Percentiles rank a stretch among this genome's conserved stretches.
phyloP scores from a whole-genome alignment of 2,797 vertebrate species.

The Lycodopsis pacificus region DNA sequence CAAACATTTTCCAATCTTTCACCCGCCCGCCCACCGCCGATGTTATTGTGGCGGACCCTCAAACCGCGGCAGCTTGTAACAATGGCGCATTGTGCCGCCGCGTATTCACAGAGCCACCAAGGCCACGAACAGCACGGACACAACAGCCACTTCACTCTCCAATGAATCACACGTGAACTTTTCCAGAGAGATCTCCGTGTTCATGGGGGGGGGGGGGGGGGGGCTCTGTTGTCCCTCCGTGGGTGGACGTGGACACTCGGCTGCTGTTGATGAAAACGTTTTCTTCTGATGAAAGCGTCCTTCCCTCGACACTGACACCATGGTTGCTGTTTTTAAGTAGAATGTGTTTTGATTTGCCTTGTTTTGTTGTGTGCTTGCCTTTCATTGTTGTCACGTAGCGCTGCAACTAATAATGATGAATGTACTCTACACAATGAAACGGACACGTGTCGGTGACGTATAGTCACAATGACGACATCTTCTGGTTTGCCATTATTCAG shows the following conservation, averaged over 20 bases:
- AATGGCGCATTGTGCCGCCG: constrained; percentile 48
- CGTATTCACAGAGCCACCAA: constrained; percentile 48
- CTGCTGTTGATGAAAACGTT: not conserved
- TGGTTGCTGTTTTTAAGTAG: not conserved
- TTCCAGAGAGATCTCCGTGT: constrained; percentile 35
- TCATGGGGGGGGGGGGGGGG: constrained; percentile 9
- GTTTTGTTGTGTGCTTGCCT: not conserved
- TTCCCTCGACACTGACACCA: not conserved
- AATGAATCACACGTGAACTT: constrained; percentile 61
- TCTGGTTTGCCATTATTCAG: no score
- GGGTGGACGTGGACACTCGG: constrained; percentile 26
- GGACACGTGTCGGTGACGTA: no score
- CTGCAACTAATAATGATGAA: no score
- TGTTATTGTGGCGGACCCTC: constrained; percentile 52
- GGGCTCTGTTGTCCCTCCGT: constrained; percentile 19
- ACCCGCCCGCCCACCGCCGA: constrained; percentile 24
- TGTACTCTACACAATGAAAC: not conserved
- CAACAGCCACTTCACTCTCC: constrained; percentile 48
- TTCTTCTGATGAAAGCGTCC: not conserved
- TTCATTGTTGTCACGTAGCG: not conserved
- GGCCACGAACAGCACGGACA: constrained; percentile 56
- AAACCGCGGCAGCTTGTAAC: constrained; percentile 22
- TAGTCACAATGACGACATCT: no score
- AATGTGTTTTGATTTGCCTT: not conserved
- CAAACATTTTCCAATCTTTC: constrained; percentile 46